Evolutionary conservation across 2,797 vertebrate genomes (phyloP).

Genomic region (Cyprinodon diabolis): DNA sequence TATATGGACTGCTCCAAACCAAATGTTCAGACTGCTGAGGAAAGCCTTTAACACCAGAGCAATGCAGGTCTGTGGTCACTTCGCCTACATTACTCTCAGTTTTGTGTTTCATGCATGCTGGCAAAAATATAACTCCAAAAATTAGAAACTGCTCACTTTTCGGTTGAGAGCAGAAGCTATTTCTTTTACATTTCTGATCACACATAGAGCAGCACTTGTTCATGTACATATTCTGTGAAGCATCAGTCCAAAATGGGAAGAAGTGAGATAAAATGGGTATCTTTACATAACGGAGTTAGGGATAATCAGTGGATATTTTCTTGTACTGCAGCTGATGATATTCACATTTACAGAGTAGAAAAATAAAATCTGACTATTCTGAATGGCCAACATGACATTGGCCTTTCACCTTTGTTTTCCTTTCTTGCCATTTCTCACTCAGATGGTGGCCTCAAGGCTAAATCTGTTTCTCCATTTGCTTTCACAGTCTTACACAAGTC

Average conservation of each 20-base stretch:
- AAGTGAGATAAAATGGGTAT: constrained; percentile 49
- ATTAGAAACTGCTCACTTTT: constrained; percentile 32
- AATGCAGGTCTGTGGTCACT: constrained; percentile 46
- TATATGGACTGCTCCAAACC: constrained; percentile 67
- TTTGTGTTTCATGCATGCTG: constrained; percentile 70
- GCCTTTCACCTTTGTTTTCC: constrained; percentile 28
- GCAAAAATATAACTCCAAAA: constrained; percentile 44
- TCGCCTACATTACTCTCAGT: constrained; percentile 38
- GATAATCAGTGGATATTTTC: constrained; percentile 43
- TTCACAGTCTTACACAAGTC: constrained; percentile 48
- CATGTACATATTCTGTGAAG: constrained; percentile 38
- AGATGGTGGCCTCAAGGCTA: constrained; percentile 43
- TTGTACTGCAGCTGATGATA: constrained; percentile 69
- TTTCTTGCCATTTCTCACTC: constrained; percentile 36
- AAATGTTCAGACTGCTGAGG: constrained; percentile 54
- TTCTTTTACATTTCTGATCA: constrained; percentile 62
- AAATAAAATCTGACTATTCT: constrained; percentile 82
- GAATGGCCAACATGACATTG: constrained; percentile 52
- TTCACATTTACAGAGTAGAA: constrained; percentile 79
- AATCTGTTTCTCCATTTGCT: constrained; percentile 58
- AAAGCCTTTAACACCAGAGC: constrained; percentile 44
- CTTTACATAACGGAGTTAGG: constrained; percentile 19
- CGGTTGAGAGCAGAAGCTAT: constrained; percentile 31
- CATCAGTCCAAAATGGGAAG: constrained; percentile 42
- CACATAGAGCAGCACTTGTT: constrained; percentile 41